phyloP scores from a whole-genome alignment of 2,888 invertebrate species.

The Eremobia ochroleuca region DNA sequence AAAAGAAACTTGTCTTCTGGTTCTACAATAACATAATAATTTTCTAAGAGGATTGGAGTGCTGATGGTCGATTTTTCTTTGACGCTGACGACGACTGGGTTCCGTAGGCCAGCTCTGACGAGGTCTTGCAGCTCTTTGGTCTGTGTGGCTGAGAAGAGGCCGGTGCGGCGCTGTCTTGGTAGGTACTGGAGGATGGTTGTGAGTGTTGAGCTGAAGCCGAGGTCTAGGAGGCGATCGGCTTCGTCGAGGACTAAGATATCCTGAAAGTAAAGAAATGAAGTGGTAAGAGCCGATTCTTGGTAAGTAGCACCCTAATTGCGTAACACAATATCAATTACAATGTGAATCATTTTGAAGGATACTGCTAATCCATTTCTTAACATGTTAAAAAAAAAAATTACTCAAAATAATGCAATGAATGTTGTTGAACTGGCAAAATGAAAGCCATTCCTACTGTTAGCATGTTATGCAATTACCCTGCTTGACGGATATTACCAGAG shows the following conservation, averaged over 20 bases:
- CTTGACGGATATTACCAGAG: not conserved
- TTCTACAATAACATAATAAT: constrained; percentile 95
- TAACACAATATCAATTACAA: not conserved
- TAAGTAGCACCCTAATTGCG: not conserved
- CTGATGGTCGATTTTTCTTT: constrained; percentile 95
- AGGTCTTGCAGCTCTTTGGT: constrained; percentile 98
- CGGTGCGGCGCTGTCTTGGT: constrained; percentile 98
- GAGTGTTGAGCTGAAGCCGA: constrained; percentile 96
- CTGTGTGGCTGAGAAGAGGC: constrained; percentile 99
- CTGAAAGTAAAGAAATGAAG: constrained; percentile 79
- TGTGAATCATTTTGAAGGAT: not conserved
- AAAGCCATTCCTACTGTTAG: no score
- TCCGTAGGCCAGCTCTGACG: constrained; percentile 97
- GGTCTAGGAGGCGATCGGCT: constrained; percentile 98
- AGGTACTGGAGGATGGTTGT: constrained; percentile 97
- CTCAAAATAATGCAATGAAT: no score
- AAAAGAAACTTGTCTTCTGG: constrained; percentile 95
- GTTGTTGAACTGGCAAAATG: no score
- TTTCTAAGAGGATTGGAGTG: constrained; percentile 93
- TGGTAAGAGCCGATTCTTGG: not conserved
- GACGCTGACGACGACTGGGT: constrained; percentile 97
- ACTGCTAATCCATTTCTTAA: not conserved
- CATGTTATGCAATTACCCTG: not conserved
- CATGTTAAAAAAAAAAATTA: no score
- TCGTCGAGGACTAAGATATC: constrained; percentile 98